These are phyloP conservation scores for Ibycter americanus DNA, from an alignment of 2,797 vertebrate genomes.

Conservation along the genomic window DNA sequence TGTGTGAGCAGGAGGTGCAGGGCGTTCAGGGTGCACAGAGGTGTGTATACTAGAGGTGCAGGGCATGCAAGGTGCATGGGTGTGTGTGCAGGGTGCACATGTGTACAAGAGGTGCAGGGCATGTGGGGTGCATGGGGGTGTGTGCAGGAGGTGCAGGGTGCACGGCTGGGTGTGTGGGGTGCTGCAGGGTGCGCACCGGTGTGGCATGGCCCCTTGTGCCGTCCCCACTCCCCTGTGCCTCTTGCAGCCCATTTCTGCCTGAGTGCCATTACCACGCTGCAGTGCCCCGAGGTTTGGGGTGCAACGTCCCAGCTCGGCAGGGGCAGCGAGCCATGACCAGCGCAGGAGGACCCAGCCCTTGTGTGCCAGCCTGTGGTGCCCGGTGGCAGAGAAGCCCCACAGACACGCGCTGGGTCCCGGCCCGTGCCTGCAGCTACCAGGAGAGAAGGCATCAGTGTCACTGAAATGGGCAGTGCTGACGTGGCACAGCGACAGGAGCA, in stretches of 20 bases:
- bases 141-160: not conserved
- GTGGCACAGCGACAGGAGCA: not conserved
- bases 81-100: not conserved
- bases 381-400: not conserved
- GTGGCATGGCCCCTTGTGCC: too few species aligned
- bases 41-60: not conserved
- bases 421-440: too few species aligned
- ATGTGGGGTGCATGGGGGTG: not conserved
- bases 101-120: not conserved
- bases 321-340: not conserved
- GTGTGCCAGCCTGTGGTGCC: too few species aligned
- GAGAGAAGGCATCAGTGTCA: not conserved
- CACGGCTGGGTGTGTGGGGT: not conserved
- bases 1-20: not conserved
- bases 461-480: not conserved
- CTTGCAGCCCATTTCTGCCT: not conserved
- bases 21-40: not conserved
- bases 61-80: too few species aligned
- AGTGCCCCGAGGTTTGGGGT: not conserved
- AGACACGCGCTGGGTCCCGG: too few species aligned
- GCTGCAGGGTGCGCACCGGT: too few species aligned
- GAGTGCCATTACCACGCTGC: rapidly evolving
- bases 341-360: not conserved
- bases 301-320: not conserved
- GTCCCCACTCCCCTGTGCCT: not conserved